Base-by-base conservation (phyloP, 2,113 vertebrate genomes). In the Rhipidura dahli region DNA sequence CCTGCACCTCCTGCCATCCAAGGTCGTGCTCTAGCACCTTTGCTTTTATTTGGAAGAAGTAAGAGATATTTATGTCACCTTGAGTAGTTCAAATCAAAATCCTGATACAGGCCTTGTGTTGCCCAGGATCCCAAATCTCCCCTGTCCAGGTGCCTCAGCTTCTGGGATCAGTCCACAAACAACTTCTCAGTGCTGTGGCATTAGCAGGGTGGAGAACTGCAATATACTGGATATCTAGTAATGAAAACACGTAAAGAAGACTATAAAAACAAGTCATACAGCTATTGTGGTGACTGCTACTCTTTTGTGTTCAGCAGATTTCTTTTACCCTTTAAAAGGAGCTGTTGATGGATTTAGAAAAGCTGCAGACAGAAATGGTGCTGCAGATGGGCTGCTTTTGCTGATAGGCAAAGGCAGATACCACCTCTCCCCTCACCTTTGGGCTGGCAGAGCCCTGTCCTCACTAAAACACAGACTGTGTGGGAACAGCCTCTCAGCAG, bases 401-500 rank as follows among this genome's bases (percentile, higher is more conserved):
- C 60, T 93, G 90, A 63, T 28, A n/a, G 56, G 49, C 22, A 27
- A 47, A 59, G 71, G 72, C 56, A 87, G 59, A 11, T 11, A 2
- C 8, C 26, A 12, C 40, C 40, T 39, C 3, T n/a, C 4, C 35
- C 21, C 23, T 33, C 15, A n/a, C 78, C 86, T 50, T 42, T 2
- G 15, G 64, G 69, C 69, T 89, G 84, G 81, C 56, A 79, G 69
- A 89, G 56, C 77, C 30, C 76, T 81, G 64, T 26, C 60, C 56
- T 53, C 16, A 0, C 65, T 21, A 12, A 93, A 89, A 75, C 9
- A 51, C 65, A 47, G 59, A 6, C 44, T 53, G 39, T 35, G 81
- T 91, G 91, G 70, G 80, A 89, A 71, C 6, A 37, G 80, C 70
- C 42, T 77, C 87, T 79, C 69, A 93, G 95, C 89, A 75, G 87